Percentiles rank a stretch among this genome's conserved stretches.
These are phyloP conservation scores for Barbus barbus DNA, from an alignment of 2,113 vertebrate genomes.

Conservation along the genomic window DNA sequence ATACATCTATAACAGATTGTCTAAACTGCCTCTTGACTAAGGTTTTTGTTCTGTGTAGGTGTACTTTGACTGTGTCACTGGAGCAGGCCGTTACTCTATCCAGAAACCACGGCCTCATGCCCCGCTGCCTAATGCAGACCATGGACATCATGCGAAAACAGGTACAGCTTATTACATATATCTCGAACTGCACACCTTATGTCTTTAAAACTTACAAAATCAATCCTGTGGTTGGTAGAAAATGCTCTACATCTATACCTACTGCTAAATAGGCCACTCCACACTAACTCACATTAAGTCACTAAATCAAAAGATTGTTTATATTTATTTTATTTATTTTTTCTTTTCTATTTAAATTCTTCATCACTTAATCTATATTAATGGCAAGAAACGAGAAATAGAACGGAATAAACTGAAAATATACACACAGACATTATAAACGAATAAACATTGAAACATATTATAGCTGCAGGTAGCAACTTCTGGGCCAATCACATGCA, in stretches of 20 bases:
- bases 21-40: neutral
- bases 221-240: neutral
- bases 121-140: slow-evolving; percentile 96
- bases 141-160: slow-evolving; percentile 98
- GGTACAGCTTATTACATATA: slow-evolving; percentile 65
- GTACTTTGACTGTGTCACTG: slow-evolving; percentile 88
- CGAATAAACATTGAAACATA: no score
- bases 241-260: no score
- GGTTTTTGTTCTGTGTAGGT: slow-evolving; percentile 73
- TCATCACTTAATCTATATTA: no score
- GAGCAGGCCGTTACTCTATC: slow-evolving; percentile 91
- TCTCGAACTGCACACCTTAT: neutral
- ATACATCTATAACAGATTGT: neutral
- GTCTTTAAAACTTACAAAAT: neutral
- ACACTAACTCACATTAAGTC: no score
- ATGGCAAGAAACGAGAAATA: no score
- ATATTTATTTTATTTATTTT: no score
- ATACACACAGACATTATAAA: no score
- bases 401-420: no score
- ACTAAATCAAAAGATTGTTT: no score
- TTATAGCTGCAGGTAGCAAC: no score
- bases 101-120: slow-evolving; percentile 90
- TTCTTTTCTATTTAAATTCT: no score
- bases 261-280: neutral
- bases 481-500: no score